Percentiles rank a stretch among this genome's conserved stretches.
These are phyloP conservation scores for Phyllotis vaccarum DNA, from an alignment of 2,797 vertebrate genomes.

Conservation along the genomic window DNA sequence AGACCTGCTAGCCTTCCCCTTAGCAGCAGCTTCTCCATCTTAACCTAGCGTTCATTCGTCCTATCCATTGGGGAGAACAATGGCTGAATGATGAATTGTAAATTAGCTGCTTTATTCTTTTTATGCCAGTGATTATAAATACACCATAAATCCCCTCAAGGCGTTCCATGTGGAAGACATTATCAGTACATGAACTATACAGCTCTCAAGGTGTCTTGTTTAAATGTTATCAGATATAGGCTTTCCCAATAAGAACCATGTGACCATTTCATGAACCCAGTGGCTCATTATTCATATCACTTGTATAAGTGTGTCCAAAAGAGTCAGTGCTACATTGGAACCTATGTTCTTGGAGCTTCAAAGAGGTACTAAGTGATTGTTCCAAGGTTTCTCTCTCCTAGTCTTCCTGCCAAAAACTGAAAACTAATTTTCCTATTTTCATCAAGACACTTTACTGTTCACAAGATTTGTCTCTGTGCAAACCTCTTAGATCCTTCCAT, in stretches of 20 bases:
- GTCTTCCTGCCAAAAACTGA: neutral
- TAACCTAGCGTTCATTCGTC: constrained; percentile 40
- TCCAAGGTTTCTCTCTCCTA: neutral
- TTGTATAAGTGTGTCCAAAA: neutral
- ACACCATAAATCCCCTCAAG: constrained; percentile 56
- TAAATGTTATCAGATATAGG: constrained; percentile 10
- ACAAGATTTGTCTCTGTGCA: neutral
- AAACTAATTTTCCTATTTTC: neutral
- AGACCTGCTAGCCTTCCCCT: neutral
- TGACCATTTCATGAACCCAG: constrained; percentile 8
- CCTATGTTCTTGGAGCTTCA: neutral
- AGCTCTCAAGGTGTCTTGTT: constrained; percentile 5
- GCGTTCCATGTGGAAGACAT: constrained; percentile 44
- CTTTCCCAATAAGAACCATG: constrained; percentile 13
- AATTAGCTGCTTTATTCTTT: constrained; percentile 27
- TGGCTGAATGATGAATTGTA: constrained; percentile 12
- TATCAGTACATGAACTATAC: constrained; percentile 44
- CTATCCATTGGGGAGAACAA: neutral
- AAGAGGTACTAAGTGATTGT: neutral
- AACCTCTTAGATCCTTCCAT: neutral
- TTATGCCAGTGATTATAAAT: constrained; percentile 42
- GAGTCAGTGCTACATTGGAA: neutral
- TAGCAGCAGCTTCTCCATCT: neutral
- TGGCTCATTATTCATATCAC: neutral
- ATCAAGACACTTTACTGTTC: neutral